phyloP scores from a whole-genome alignment of 1,140 invertebrate species.

The Philaenus spumarius region DNA sequence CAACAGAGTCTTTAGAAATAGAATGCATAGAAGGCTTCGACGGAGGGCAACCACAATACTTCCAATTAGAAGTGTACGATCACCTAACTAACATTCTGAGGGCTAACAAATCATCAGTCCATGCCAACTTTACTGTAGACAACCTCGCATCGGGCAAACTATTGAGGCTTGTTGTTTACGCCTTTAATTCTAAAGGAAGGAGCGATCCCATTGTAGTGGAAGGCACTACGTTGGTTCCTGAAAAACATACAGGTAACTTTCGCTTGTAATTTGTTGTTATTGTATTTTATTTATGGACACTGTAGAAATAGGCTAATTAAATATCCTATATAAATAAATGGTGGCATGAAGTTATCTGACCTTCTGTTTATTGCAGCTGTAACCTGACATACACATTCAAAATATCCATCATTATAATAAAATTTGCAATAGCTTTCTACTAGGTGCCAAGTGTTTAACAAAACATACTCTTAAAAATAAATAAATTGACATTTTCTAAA shows the following conservation, averaged over 20 bases:
- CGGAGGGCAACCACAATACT: conserved; percentile 63
- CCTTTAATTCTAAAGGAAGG: conserved; percentile 76
- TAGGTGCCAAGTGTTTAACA: no score
- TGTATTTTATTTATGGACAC: no score
- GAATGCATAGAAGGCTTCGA: conserved; percentile 75
- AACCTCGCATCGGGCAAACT: conserved; percentile 60
- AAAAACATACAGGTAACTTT: conserved; percentile 79
- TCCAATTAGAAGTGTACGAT: conserved; percentile 66
- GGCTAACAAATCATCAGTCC: conserved; percentile 58
- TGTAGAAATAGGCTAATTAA: no score
- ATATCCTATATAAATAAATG: no score
- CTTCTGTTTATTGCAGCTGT: no score
- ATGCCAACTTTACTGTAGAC: conserved; percentile 58
- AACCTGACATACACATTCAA: no score
- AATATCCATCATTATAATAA: no score
- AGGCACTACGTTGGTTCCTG: conserved; percentile 60
- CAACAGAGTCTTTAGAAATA: conserved; percentile 67
- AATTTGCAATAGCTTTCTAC: no score
- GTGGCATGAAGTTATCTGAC: no score
- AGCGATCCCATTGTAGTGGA: conserved; percentile 58
- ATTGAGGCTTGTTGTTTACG: conserved; percentile 64
- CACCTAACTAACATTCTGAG: conserved; percentile 53
- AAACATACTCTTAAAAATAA: no score
- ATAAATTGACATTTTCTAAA: no score
- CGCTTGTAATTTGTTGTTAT: no score